These are phyloP conservation scores for Zaprionus kolodkinae DNA, from an alignment of 1,140 invertebrate species.

Conservation along the genomic window DNA sequence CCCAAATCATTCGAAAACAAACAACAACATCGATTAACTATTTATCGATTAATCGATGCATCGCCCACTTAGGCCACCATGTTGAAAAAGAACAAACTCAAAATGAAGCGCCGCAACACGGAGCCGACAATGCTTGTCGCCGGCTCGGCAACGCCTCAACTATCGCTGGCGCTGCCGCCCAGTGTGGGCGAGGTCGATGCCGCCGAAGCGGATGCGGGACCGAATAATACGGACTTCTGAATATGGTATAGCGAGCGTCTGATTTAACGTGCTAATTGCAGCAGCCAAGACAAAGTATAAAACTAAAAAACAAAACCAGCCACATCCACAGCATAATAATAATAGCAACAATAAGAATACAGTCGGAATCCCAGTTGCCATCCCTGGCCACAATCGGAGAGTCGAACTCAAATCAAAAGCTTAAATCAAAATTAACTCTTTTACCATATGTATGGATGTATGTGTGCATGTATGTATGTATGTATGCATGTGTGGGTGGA, in stretches of 20 bases:
- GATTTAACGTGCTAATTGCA: slow-evolving; percentile 85
- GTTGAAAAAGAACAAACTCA: slow-evolving; percentile 96
- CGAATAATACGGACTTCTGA: slow-evolving; percentile 85
- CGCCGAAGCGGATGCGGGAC: slow-evolving; percentile 82
- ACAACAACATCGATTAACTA: slow-evolving; percentile 6
- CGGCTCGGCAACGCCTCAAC: slow-evolving; percentile 85
- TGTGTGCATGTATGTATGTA: slow-evolving; percentile 26
- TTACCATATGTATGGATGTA: slow-evolving; percentile 20
- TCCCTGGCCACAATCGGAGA: slow-evolving; percentile 12
- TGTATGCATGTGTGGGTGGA: slow-evolving; percentile 26
- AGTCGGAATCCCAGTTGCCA: slow-evolving; percentile 32
- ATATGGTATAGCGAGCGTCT: slow-evolving; percentile 88
- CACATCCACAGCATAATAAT: slow-evolving; percentile 21
- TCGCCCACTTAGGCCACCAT: slow-evolving; percentile 89
- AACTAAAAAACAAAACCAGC: slow-evolving; percentile 20
- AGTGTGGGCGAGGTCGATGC: slow-evolving; percentile 83
- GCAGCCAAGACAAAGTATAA: slow-evolving; percentile 5
- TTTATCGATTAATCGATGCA: slow-evolving; percentile 28
- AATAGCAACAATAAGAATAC: slow-evolving; percentile 25
- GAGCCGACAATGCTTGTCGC: slow-evolving; percentile 93
- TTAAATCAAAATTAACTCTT: slow-evolving; percentile 75
- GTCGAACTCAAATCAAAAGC: slow-evolving; percentile 72
- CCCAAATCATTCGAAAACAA: slow-evolving; percentile 8
- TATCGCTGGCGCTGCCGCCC: slow-evolving; percentile 86
- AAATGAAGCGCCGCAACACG: slow-evolving; percentile 97